A percentile compares a stretch with the other conserved stretches of the same genome.
These are phyloP conservation scores for Erynnis tages DNA, from an alignment of 2,888 invertebrate genomes.

Conservation along the genomic window DNA sequence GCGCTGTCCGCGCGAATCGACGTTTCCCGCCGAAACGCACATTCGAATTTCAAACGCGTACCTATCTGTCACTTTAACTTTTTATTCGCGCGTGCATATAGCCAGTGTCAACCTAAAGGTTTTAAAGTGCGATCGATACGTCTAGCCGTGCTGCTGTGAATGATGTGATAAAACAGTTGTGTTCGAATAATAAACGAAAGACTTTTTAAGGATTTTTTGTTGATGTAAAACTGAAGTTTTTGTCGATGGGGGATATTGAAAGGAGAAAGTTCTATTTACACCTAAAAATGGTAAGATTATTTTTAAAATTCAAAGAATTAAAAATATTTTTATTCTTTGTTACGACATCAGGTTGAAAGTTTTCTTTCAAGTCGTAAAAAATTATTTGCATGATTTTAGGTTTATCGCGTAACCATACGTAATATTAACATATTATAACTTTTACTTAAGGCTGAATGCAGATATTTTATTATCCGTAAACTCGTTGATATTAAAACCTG, in stretches of 20 bases:
- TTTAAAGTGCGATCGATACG: slow-evolving; percentile 44
- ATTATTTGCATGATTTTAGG: background rate
- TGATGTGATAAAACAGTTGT: slow-evolving; percentile 66
- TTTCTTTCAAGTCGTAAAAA: background rate
- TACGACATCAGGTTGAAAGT: background rate
- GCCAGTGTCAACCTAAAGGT: slow-evolving; percentile 50
- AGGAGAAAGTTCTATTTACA: slow-evolving; percentile 54
- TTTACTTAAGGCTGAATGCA: slow-evolving; percentile 39
- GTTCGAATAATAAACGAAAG: slow-evolving; percentile 39
- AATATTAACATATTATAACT: slow-evolving; percentile 32
- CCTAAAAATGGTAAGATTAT: slow-evolving; percentile 68
- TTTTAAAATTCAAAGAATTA: background rate
- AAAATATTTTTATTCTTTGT: background rate
- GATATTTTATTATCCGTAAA: slow-evolving; percentile 40
- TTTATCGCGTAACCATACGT: slow-evolving; percentile 24
- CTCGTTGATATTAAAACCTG: slow-evolving; percentile 53
- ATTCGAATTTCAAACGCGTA: slow-evolving; percentile 48
- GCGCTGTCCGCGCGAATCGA: slow-evolving; percentile 67
- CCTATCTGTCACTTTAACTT: slow-evolving; percentile 42
- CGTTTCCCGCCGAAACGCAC: slow-evolving; percentile 60
- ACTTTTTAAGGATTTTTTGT: slow-evolving; percentile 52
- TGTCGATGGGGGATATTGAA: slow-evolving; percentile 65
- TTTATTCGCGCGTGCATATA: slow-evolving; percentile 53
- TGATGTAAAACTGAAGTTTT: slow-evolving; percentile 44
- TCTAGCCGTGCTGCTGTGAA: slow-evolving; percentile 62